Base-by-base conservation (phyloP, 2,113 vertebrate genomes). In the Menura novaehollandiae region DNA sequence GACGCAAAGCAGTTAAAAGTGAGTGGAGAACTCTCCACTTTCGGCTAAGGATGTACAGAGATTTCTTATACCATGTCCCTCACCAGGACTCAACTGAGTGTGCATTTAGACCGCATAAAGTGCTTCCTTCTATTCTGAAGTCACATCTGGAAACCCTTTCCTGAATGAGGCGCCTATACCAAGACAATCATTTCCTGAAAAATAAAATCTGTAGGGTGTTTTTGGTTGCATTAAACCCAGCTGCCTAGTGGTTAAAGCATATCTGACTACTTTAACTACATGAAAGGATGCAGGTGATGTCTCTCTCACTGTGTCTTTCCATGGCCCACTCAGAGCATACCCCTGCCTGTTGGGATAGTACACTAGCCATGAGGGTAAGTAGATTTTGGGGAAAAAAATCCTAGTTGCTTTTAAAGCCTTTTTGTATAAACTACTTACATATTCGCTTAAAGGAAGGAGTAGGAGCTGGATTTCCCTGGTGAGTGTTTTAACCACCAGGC, bases 401-500 rank as follows among this genome's bases (percentile, higher is more conserved):
- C 52, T 71, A 19, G n/a, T 32, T 92, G 46, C 55, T 92, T 91
- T 95, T 86, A 94, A 93, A 91, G 11, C 59, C 63, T 86, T 93
- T 88, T 79, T 78, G 59, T 86, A 67, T 86, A 86, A 93, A 91
- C 63, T 74, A 52, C 83, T 95, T 93, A 51, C 56, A 77, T 92
- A 97, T 93, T 96, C 63, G 84, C 72, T 91, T 74, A 63, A 81
- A 94, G 71, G 63, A 94, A 92, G 55, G 67, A 97, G 58, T 76
- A 85, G 82, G 72, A 91, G 75, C 47, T 86, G 89, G 55, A 94
- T 96, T 93, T 95, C 95, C 96, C 96, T 63, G 19, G 79, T 96
- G 96, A 92, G 79, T 81, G 79, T 84, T 94, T 95, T 96, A 95
- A 96, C 86, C 83, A 96, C 76, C 64, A 96, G 91, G 95, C 95